Evolutionary conservation across 1,140 invertebrate species (phyloP).

Genomic region (Drosophila virilis): DNA sequence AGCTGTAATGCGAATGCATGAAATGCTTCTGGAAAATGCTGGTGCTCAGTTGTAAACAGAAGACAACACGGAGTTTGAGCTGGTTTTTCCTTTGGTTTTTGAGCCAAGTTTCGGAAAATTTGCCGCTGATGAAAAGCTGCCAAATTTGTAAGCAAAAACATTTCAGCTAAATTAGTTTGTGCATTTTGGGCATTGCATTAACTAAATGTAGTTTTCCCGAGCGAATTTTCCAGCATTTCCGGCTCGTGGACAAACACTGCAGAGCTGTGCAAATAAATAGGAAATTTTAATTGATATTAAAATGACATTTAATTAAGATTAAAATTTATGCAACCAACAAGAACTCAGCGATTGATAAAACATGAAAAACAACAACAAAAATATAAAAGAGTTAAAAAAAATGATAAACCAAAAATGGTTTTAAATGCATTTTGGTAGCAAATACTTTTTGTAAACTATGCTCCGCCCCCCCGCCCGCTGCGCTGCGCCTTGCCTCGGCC

Average conservation of each 20-base stretch:
- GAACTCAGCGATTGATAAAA: constrained; percentile 30
- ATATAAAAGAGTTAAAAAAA: constrained; percentile 13
- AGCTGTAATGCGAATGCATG: constrained; percentile 70
- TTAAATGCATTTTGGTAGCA: constrained; percentile 50
- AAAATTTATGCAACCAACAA: constrained; percentile 63
- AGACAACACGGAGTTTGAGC: constrained; percentile 32
- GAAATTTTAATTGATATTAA: constrained; percentile 64
- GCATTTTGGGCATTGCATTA: constrained; percentile 74
- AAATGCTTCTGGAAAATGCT: constrained; percentile 39
- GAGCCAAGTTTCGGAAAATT: constrained; percentile 56
- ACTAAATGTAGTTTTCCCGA: constrained; percentile 43
- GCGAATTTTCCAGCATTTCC: neutral
- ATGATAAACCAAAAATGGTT: constrained; percentile 22
- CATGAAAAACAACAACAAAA: constrained; percentile 26
- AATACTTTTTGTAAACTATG: constrained; percentile 69
- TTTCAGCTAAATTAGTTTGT: constrained; percentile 80
- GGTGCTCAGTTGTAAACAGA: constrained; percentile 54
- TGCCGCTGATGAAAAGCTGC: constrained; percentile 70
- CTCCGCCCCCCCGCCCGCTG: constrained; percentile 41
- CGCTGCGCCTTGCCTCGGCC: constrained; percentile 5
- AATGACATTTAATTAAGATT: constrained; percentile 76
- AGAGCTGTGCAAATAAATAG: neutral
- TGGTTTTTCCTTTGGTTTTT: constrained; percentile 54
- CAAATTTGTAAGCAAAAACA: constrained; percentile 79
- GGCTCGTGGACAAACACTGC: neutral